These are phyloP conservation scores for Sciurus niger DNA, from an alignment of 2,113 vertebrate genomes.

Conservation along the genomic window DNA sequence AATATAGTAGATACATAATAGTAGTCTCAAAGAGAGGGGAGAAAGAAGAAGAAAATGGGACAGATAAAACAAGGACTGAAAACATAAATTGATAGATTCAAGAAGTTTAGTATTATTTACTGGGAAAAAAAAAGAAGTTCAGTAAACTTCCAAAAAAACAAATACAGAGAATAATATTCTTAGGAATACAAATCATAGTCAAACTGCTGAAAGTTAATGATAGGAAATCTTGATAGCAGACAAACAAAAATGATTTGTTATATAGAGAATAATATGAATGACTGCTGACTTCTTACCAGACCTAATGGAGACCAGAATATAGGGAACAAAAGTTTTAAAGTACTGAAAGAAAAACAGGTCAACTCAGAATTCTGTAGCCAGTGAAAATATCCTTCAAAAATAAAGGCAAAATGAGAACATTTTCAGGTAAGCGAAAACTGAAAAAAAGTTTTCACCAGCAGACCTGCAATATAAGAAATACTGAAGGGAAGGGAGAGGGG, in stretches of 20 bases:
- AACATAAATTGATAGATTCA: neutral
- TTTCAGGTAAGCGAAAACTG: neutral
- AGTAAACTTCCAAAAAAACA: neutral
- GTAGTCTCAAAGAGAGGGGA: neutral
- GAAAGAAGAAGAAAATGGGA: neutral
- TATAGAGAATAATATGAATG: neutral
- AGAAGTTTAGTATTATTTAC: neutral
- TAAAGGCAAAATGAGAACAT: conserved; percentile 10
- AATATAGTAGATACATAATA: neutral
- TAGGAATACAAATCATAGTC: neutral
- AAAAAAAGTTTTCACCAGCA: neutral
- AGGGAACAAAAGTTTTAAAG: neutral
- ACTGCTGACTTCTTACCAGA: neutral
- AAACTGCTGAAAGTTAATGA: neutral
- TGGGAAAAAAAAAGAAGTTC: neutral
- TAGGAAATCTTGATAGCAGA: neutral
- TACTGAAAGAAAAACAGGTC: neutral
- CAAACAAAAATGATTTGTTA: neutral
- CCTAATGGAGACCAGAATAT: neutral
- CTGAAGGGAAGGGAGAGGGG: neutral
- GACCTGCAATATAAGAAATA: neutral
- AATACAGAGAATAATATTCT: neutral
- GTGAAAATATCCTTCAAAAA: neutral
- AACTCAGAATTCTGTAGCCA: neutral
- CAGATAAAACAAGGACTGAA: neutral